These are phyloP conservation scores for Prunella fulvescens DNA, from an alignment of 2,113 vertebrate species.

Conservation along the genomic window DNA sequence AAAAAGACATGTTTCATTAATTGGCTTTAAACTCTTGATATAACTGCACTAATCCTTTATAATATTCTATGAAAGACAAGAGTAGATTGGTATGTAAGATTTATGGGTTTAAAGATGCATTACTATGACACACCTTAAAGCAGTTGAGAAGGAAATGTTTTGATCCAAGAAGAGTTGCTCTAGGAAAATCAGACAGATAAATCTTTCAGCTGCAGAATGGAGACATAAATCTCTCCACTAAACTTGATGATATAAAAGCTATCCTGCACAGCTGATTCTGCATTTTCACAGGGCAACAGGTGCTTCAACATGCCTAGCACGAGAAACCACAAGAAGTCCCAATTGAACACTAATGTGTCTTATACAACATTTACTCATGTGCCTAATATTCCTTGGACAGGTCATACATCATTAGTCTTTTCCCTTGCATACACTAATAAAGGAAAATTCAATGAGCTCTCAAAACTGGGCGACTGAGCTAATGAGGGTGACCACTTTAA, in stretches of 20 bases:
- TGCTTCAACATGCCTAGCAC: not conserved
- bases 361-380: conserved; percentile 8
- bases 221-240: conserved; percentile 30
- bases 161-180: not conserved
- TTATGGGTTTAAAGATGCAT: not conserved
- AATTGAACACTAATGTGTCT: not conserved
- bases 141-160: conserved; percentile 9
- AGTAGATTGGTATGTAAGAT: not conserved
- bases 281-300: conserved; percentile 12
- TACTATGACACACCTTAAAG: not conserved
- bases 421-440: not conserved
- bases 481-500: not conserved
- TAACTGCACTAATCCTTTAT: not conserved
- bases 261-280: conserved; percentile 11
- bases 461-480: not conserved
- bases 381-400: not conserved
- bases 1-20: not conserved
- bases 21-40: not conserved
- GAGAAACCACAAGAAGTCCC: conserved; percentile 30
- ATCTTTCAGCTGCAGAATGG: not conserved
- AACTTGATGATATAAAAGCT: conserved; percentile 16
- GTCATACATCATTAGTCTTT: not conserved
- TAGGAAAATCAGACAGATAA: conserved; percentile 18
- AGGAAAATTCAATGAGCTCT: not conserved
- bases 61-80: not conserved